phyloP scores from a whole-genome alignment of 1,140 invertebrate species.

The Rhopalosiphum padi region DNA sequence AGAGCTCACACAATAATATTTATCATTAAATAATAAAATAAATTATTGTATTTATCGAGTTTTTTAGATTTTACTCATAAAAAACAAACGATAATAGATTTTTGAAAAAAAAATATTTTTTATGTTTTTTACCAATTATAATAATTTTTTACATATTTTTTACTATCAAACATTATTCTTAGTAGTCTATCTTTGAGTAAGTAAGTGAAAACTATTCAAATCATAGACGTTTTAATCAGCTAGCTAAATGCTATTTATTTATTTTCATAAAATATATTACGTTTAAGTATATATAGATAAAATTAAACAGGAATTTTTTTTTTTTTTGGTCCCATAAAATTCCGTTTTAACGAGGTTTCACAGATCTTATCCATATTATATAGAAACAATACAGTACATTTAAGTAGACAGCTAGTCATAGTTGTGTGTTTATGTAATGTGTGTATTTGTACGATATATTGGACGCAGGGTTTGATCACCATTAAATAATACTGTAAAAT shows the following conservation, averaged over 20 bases:
- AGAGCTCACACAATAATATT: background rate
- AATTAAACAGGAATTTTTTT: background rate
- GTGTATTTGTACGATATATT: slow-evolving; percentile 10
- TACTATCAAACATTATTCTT: background rate
- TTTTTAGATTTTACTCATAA: background rate
- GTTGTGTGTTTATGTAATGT: background rate
- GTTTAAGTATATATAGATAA: background rate
- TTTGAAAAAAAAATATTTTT: background rate
- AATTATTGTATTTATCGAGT: background rate
- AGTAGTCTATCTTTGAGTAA: background rate
- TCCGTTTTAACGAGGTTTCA: background rate
- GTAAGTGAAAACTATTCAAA: background rate
- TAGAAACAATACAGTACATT: background rate
- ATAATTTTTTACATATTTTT: background rate
- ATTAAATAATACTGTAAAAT: background rate
- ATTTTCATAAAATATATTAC: background rate
- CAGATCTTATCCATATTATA: background rate
- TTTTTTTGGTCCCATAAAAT: background rate
- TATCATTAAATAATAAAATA: background rate
- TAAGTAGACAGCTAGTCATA: background rate
- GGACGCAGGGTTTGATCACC: background rate
- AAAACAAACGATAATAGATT: background rate
- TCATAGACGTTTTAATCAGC: background rate
- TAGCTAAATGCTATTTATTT: background rate
- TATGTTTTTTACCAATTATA: background rate